Evolutionary conservation across 2,888 invertebrate genomes (phyloP), one percentile per base, ranked within the genome.

Genomic region (Caenorhabditis sinica): DNA sequence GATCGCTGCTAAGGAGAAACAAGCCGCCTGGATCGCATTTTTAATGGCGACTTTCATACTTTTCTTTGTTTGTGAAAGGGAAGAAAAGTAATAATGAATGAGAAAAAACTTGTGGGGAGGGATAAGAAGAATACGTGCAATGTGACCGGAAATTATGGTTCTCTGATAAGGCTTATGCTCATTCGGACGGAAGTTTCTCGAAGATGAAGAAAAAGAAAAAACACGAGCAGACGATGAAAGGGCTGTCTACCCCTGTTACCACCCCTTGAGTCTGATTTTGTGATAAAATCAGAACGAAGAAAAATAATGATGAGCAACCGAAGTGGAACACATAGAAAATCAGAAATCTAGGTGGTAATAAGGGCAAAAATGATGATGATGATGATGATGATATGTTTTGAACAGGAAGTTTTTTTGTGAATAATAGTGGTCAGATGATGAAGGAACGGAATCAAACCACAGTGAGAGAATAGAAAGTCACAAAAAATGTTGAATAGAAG

Each of bases 1-100:
- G 60, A 76, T 43, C 8, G 69, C 17, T 0, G 76, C 60, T 0
- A 69, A n/a, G 2, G 68, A 49, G 25, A 76, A 60, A 36, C 60
- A 58, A 5, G 30, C 36, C 1, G 23, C 60, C 61, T 76, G 76
- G 9, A 76, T 60, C 9, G 30, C 20, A 17, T 69, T 68, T 28
- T 69, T 76, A 23, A 49, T n/a, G 4, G 13, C 15, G 36, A 53
- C 1, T 9, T 61, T 15, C 76, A 76, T 76, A 40, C 4, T 13
- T 2, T 0, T 40, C 13, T 13, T 43, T 40, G 36, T 25, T 65
- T 25, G 13, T 17, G 4, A 28, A n/a, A n/a, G n/a, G 53, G 15
- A 56, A 25, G 2, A 3, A 43, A 25, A 68, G 40, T 45, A 15
- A 45, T n/a, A 20, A 60, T 25, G 36, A 40, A 23, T 45, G 45